Evolutionary conservation across 1,140 invertebrate species (phyloP), one percentile per base, ranked within the genome.

Genomic region (Heliconius eleuchia): DNA sequence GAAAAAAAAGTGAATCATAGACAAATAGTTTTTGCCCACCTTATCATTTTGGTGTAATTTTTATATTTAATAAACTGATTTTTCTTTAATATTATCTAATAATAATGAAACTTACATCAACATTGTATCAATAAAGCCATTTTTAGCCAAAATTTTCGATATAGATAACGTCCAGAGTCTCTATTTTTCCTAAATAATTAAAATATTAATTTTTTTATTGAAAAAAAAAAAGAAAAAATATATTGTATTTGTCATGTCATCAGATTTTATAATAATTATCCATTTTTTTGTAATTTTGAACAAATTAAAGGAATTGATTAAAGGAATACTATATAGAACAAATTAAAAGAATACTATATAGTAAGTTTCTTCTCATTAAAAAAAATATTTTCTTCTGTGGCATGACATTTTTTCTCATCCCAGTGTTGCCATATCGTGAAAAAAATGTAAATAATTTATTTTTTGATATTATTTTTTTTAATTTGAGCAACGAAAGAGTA

Each of bases 391-490:
- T 42, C 6, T 16, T 18, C 34, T 46, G 42, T 42, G 71, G 55
- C 71, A 77, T 72, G 70, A 72, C 70, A 73, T 77, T 72, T 46
- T 13, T 0, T 55, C 23, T 27, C 52, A 66, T 8, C 1, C 57
- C 34, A 74, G 34, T 72, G 74, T 70, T 76, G 74, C 74, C 74
- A 76, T 76, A 76, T 76, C 74, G 27, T 18, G 34, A 46, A 66
- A 27, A 76, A 76, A 74, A 50, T 76, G 57, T 70, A 76, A n/a
- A 76, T 76, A 76, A 76, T 66, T 76, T 76, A 76, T 76, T 76
- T 76, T 77, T 77, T 77, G 55, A 70, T 77, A 76, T 76, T 70
- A 46, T 66, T 66, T 30, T 30, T 30, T 37, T 76, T 55, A 30
- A 55, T 74, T 74, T 50, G 50, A 46, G 27, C 34, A 76, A 76